Conservation (phyloP, 2,113 vertebrate genomes). For the Oryctolagus cuniculus region DNA sequence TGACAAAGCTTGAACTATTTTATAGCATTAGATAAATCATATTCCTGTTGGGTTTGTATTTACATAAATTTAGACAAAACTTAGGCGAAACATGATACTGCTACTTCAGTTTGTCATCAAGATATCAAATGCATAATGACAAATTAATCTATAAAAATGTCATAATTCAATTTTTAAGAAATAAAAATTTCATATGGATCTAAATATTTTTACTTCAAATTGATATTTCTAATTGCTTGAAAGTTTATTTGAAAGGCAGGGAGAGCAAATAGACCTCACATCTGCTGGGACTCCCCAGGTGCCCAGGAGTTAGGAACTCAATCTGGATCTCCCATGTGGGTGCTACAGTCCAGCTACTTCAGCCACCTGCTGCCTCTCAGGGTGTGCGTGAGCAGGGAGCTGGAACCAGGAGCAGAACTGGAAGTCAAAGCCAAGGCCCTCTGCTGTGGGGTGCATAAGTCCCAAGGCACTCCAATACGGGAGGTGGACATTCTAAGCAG, state of each 20-base stretch:
- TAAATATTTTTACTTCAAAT: conserved; percentile 42
- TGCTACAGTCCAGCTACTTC: too few relatives aligned
- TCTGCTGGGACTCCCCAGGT: too few relatives aligned
- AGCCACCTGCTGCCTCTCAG: too few relatives aligned
- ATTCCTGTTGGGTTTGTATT: conserved; percentile 36
- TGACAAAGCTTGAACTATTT: background rate
- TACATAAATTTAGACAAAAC: background rate
- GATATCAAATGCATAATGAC: conserved; percentile 20
- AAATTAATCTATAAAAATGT: background rate
- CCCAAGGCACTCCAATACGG: too few relatives aligned
- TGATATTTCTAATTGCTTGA: background rate
- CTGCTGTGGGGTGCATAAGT: too few relatives aligned
- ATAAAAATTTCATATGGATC: conserved; percentile 2
- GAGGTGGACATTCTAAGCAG: too few relatives aligned
- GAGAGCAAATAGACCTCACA: too few relatives aligned
- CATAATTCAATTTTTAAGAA: conserved; percentile 35
- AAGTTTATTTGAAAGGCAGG: background rate
- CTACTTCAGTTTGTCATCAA: background rate
- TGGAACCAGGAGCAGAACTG: too few relatives aligned
- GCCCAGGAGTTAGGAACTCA: too few relatives aligned
- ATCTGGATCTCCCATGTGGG: too few relatives aligned
- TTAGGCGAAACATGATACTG: background rate
- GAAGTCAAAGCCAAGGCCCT: too few relatives aligned
- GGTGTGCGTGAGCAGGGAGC: too few relatives aligned
- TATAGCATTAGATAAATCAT: background rate